Percentiles rank a stretch among this genome's conserved stretches.
phyloP scores from a whole-genome alignment of 2,797 vertebrate genomes.

The Acipenser ruthenus region DNA sequence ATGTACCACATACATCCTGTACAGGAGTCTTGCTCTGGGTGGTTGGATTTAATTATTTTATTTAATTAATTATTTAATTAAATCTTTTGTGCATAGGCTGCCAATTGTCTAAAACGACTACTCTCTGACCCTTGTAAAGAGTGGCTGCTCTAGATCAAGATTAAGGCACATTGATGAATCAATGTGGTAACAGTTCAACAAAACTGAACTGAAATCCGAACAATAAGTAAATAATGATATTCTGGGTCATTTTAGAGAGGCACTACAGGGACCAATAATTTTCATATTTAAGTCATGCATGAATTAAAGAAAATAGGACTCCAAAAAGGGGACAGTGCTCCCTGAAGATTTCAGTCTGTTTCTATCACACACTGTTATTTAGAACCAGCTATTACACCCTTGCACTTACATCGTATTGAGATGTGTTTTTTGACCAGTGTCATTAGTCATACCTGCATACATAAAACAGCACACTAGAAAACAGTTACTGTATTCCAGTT shows the following conservation, averaged over 20 bases:
- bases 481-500: neutral
- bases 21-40: neutral
- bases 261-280: neutral
- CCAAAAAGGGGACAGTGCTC: neutral
- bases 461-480: neutral
- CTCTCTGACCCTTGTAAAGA: neutral
- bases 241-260: neutral
- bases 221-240: neutral
- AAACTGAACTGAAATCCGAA: neutral
- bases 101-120: neutral
- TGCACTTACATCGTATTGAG: neutral
- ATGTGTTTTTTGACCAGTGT: neutral
- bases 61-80: neutral
- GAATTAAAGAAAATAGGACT: neutral
- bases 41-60: neutral
- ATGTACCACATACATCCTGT: too few species aligned
- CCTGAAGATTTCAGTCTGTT: neutral
- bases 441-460: slow-evolving; percentile 2
- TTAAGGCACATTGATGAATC: neutral
- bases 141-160: neutral
- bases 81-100: neutral
- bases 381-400: slow-evolving; percentile 1
- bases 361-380: neutral
- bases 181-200: neutral
- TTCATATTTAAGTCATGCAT: neutral